Base-by-base conservation (phyloP, 2,113 vertebrate species). In the Hepsetus odoe region DNA sequence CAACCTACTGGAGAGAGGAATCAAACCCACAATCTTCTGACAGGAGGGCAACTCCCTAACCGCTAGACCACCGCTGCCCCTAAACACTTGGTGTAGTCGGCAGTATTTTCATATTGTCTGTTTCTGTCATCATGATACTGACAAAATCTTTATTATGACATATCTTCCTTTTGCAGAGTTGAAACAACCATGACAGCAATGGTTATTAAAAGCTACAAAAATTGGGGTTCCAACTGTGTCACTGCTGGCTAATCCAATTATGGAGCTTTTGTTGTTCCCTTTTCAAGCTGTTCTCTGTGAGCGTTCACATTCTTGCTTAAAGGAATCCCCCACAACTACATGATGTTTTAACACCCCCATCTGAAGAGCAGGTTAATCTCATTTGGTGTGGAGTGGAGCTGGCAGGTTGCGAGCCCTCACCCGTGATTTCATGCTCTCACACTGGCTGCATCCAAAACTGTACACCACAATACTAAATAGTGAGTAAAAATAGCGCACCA, bases 131-230 rank as follows among this genome's bases (percentile, higher is more conserved):
- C 30, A 35, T 18, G 16, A 62, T 33, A 62, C 35, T 20, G 9
- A 30, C 28, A 4, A 46, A 44, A 51, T 53, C 28, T 53, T 7
- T 11, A 22, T 53, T 35, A n/a, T 2, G 10, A 35, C 33, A 35
- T 9, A 62, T 30, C 16, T 71, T 12, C 12, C n/a, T 35, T 33
- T 20, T n/a, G 28, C 65, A 65, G 4, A 68, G 49, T 65, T 12
- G 33, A 0, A 85, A 92, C 88, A 90, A 71, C 81, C 33, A 22
- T 33, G 20, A 28, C 42, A 71, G 56, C 40, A 6, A 1, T 5
- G 42, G 12, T 69, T 62, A 35, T 61, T 35, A 61, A 61, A 61
- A 71, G 32, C n/a, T 51, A n/a, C 24, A 49, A 14, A 35, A 51
- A 40, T n/a, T 64, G 16, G 68, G 42, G 6, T 72, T 79, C 76